A percentile compares a stretch with the other conserved stretches of the same genome.
phyloP scores from a whole-genome alignment of 2,888 invertebrate genomes.

The Epinotia brunnichana region DNA sequence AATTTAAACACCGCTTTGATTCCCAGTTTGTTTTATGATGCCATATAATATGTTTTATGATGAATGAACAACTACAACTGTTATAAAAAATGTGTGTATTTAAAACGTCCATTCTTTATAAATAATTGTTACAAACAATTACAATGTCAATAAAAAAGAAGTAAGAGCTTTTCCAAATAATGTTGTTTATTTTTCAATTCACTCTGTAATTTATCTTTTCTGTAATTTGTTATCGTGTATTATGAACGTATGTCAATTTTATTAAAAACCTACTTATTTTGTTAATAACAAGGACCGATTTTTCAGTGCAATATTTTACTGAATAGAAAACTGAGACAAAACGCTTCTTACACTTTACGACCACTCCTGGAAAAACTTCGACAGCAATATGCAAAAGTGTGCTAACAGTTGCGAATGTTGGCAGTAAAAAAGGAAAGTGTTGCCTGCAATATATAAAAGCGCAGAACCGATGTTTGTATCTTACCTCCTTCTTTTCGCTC shows the following conservation, averaged over 20 bases:
- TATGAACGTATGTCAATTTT: no score
- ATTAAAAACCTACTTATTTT: background rate
- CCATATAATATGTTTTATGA: background rate
- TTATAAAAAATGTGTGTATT: background rate
- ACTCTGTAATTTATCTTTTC: no score
- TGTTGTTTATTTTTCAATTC: no score
- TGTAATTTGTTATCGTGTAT: no score
- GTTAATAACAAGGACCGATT: background rate
- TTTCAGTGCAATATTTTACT: background rate
- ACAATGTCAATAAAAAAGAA: no score
- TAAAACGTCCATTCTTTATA: no score
- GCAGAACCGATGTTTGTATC: constrained; percentile 47
- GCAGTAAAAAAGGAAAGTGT: constrained; percentile 19
- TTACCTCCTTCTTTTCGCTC: constrained; percentile 42
- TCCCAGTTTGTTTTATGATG: background rate
- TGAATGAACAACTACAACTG: background rate
- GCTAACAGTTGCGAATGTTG: constrained; percentile 20
- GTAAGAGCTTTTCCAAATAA: no score
- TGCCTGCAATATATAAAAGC: constrained; percentile 17
- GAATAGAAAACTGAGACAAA: constrained; percentile 6
- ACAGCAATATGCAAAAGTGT: constrained; percentile 26
- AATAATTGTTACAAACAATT: no score
- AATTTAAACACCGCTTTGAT: background rate
- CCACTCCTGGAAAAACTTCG: constrained; percentile 1
- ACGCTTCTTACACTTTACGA: constrained; percentile 1